A percentile compares a stretch with the other conserved stretches of the same genome.
Evolutionary conservation across 2,888 invertebrate genomes (phyloP).

Genomic region (Lepeophtheirus nordmannii): DNA sequence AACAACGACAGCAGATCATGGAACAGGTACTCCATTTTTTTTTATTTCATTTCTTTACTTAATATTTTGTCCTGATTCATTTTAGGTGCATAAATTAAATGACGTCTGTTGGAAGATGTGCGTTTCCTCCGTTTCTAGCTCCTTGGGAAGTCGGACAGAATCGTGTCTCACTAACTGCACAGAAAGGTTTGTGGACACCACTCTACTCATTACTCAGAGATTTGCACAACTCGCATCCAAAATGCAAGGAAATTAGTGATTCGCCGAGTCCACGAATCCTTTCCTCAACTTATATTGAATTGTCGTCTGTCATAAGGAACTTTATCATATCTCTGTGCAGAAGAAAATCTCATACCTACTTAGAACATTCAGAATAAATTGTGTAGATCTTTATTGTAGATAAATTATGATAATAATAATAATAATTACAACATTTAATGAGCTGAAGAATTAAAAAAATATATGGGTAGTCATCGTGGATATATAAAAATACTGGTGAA

Average conservation of each 20-base stretch:
- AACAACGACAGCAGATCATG: constrained; percentile 13
- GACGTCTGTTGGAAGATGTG: constrained; percentile 13
- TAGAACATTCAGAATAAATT: too few relatives aligned
- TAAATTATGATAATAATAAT: too few relatives aligned
- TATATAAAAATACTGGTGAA: too few relatives aligned
- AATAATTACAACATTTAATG: too few relatives aligned
- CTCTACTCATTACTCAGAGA: constrained; percentile 33
- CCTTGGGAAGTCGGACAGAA: constrained; percentile 77
- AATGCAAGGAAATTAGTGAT: background rate
- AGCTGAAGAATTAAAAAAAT: too few relatives aligned
- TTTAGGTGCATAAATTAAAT: constrained; percentile 6
- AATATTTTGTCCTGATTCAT: background rate
- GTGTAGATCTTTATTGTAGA: too few relatives aligned
- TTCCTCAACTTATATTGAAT: too few relatives aligned
- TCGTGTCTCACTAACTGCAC: constrained; percentile 82
- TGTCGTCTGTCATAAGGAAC: too few relatives aligned
- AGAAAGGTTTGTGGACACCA: constrained; percentile 52
- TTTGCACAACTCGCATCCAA: constrained; percentile 31
- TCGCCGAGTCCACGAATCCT: constrained; percentile 11
- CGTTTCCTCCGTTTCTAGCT: constrained; percentile 71
- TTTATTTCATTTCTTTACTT: background rate
- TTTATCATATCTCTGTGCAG: too few relatives aligned
- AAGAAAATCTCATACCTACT: too few relatives aligned
- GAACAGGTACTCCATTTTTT: background rate
- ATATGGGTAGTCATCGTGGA: too few relatives aligned